Conservation (phyloP, 2,888 invertebrate genomes). For the Zygogramma bicolorata region DNA sequence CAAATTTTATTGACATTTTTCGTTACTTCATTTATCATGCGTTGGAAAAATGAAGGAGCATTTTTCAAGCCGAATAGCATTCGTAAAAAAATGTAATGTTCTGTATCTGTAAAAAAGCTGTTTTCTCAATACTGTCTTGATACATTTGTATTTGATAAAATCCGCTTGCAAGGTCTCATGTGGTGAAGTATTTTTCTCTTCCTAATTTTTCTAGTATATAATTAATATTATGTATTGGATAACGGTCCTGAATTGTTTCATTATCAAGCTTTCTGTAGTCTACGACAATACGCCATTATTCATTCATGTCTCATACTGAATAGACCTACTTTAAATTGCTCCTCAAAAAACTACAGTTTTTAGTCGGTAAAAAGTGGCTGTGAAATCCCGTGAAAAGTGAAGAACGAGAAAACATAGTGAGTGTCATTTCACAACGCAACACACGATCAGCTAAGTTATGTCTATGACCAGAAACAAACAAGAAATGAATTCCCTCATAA, state of each 20-base stretch:
- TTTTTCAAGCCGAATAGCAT: neutral
- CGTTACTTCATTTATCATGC: neutral
- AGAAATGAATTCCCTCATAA: too few species aligned
- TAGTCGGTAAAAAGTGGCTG: too few species aligned
- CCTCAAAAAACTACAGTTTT: too few species aligned
- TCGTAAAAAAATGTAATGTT: neutral
- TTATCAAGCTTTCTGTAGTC: neutral
- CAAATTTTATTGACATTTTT: neutral
- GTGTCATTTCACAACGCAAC: too few species aligned
- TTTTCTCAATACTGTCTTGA: conserved; percentile 10
- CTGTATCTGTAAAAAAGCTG: neutral
- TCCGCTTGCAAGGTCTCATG: neutral
- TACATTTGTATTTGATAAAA: conserved; percentile 15
- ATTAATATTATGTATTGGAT: conserved; percentile 6
- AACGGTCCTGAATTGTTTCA: neutral
- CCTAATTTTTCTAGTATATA: neutral
- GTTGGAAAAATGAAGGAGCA: neutral
- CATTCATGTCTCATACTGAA: too few species aligned
- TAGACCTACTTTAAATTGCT: too few species aligned
- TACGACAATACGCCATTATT: neutral
- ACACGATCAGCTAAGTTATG: too few species aligned
- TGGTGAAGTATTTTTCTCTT: neutral
- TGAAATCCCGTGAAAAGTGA: too few species aligned
- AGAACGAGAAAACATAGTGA: too few species aligned
- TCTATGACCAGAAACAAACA: too few species aligned